Percentiles rank a stretch among this genome's conserved stretches.
Conservation (phyloP, 2,797 vertebrate species). For the Parauchenoglanis punctatus region DNA sequence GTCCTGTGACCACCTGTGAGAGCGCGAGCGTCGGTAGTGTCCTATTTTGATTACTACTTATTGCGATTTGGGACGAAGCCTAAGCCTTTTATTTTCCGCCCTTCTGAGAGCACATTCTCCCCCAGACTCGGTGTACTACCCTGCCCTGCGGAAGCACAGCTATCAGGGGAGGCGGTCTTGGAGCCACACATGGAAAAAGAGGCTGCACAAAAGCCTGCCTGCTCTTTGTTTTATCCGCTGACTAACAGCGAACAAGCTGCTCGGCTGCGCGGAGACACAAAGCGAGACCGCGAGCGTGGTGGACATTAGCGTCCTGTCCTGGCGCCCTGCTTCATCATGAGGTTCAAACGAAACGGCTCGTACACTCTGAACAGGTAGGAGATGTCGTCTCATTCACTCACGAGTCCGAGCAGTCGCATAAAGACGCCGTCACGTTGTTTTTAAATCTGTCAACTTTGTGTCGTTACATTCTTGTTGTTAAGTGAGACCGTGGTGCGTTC, state of each 20-base stretch:
- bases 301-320: constrained; percentile 82
- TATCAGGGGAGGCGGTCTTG: constrained; percentile 55
- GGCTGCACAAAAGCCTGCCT: constrained; percentile 53
- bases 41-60: neutral
- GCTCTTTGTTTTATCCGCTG: constrained; percentile 53
- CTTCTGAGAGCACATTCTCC: neutral
- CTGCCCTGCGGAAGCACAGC: constrained; percentile 68
- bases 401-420: neutral
- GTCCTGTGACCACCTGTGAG: neutral
- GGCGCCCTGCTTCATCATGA: constrained; percentile 80
- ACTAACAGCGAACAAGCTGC: constrained; percentile 30
- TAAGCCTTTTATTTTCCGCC: neutral
- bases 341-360: constrained; percentile 84
- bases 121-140: constrained; percentile 58
- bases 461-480: neutral
- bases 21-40: neutral
- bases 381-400: neutral
- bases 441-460: neutral
- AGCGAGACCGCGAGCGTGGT: constrained; percentile 70
- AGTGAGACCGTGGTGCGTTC: neutral
- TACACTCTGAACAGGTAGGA: constrained; percentile 85
- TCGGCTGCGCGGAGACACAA: constrained; percentile 56
- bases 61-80: constrained; percentile 20
- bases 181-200: constrained; percentile 43
- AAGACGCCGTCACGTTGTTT: too few relatives aligned